Conservation (phyloP, 1,140 invertebrate genomes). For the Belonocnema kinseyi region DNA sequence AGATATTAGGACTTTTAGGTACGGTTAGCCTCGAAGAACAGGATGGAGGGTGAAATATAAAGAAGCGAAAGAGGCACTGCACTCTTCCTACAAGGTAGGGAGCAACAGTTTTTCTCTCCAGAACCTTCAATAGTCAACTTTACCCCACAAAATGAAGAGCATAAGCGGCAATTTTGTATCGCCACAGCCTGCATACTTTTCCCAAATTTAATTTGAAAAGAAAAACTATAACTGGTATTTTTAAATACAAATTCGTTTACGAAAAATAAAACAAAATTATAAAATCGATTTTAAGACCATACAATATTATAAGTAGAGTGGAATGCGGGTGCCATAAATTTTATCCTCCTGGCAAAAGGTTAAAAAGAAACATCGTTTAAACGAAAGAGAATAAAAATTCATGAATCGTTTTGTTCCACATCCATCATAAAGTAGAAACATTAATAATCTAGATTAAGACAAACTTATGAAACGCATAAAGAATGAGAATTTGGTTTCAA, state of each 20-base stretch:
- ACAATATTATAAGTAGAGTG: background rate
- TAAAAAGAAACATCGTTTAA: slow-evolving; percentile 7
- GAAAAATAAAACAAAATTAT: slow-evolving; percentile 16
- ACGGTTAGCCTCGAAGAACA: no score
- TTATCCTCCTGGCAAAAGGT: slow-evolving; percentile 12
- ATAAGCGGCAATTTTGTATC: no score
- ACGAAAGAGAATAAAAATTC: background rate
- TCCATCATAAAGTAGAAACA: no score
- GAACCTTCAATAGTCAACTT: background rate
- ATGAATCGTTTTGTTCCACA: no score
- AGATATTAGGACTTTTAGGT: no score
- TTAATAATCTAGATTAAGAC: no score
- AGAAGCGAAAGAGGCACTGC: no score
- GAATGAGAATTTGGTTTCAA: background rate
- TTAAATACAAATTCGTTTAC: background rate
- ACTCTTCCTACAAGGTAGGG: no score
- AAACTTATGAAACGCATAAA: no score
- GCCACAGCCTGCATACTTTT: no score
- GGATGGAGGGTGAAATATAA: no score
- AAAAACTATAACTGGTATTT: background rate
- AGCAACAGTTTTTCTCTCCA: background rate
- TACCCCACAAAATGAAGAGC: no score
- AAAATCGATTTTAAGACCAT: slow-evolving; percentile 8
- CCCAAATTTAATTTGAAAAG: background rate
- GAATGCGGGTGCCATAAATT: slow-evolving; percentile 29